Conservation (phyloP, 2,797 vertebrate genomes). For the Leontocebus nigricollis region DNA sequence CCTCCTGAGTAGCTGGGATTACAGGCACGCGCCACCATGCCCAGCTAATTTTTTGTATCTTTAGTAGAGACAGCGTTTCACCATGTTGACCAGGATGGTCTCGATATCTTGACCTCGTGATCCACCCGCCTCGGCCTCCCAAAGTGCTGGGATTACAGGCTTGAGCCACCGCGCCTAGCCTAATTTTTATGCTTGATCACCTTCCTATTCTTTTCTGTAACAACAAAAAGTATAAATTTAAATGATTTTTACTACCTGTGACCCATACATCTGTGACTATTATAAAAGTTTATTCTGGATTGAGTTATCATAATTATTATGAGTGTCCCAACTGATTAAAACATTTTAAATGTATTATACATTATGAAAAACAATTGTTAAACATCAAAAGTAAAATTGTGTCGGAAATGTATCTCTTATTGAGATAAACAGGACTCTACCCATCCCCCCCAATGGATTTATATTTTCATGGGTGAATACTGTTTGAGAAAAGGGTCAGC, state of each 20-base stretch:
- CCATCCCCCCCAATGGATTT: accelerated
- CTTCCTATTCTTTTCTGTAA: neutral
- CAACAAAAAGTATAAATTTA: neutral
- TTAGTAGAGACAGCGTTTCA: too few relatives aligned
- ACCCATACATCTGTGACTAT: neutral
- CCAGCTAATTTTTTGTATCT: too few relatives aligned
- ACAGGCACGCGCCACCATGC: too few relatives aligned
- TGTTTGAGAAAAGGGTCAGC: neutral
- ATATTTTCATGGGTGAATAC: neutral
- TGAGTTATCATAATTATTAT: neutral
- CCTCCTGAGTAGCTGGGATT: too few relatives aligned
- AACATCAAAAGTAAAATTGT: neutral
- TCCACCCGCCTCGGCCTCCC: too few relatives aligned
- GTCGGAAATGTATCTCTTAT: neutral
- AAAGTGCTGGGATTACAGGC: too few relatives aligned
- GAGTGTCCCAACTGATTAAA: neutral
- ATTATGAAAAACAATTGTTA: neutral
- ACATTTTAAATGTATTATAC: neutral
- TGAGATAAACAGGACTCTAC: neutral
- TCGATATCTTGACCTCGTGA: too few relatives aligned
- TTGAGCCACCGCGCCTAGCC: too few relatives aligned
- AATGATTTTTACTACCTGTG: neutral
- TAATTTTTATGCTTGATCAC: neutral
- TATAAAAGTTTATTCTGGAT: neutral
- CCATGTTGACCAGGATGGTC: too few relatives aligned